Base-by-base conservation (phyloP, 1,140 invertebrate species). In the Lepidurus couesii region DNA sequence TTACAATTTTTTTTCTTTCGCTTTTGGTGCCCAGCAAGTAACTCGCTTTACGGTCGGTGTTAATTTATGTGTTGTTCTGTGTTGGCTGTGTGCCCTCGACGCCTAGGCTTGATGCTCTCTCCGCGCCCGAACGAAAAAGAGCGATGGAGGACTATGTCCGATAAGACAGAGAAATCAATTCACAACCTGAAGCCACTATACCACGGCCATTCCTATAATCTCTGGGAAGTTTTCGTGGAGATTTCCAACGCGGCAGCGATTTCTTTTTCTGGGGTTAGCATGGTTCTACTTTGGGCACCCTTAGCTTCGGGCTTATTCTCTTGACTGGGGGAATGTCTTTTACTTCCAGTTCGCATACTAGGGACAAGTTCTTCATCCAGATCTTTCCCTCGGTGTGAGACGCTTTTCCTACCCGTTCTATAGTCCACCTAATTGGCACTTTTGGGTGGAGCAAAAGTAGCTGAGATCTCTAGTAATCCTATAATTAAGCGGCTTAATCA, bases 161-260 rank as follows among this genome's bases (percentile, higher is more conserved):
- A 65, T 65, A 65, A 21, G 53, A 65, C 53, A 65, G 53, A 65
- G 53, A 65, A 65, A 65, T 65, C 53, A 65, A 65, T 65, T 65
- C 53, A 65, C 53, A 65, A 65, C 53, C 53, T 65, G 53, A 65
- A 65, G 53, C 53, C 53, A 65, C 53, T 65, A 65, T 21, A 65
- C 53, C 53, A 65, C 53, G 53, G 3, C 53, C 53, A 65, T 65
- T 65, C 16, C 53, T 65, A 21, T 65, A 65, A 65, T 65, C 53
- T 65, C 53, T 21, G 6, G 21, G 53, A 13, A 65, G 13, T 65
- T 65, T 65, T 65, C 53, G 53, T 65, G 7, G 53, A 16, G 53
- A 21, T n/a, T 4, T 65, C 53, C 21, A 13, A n/a, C 53, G 16
- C 53, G 4, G 53, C 53, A 16, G 6, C 21, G 53, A 65, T 65